Evolutionary conservation across 1,140 invertebrate species (phyloP).

Genomic region (Penaeus japonicus): DNA sequence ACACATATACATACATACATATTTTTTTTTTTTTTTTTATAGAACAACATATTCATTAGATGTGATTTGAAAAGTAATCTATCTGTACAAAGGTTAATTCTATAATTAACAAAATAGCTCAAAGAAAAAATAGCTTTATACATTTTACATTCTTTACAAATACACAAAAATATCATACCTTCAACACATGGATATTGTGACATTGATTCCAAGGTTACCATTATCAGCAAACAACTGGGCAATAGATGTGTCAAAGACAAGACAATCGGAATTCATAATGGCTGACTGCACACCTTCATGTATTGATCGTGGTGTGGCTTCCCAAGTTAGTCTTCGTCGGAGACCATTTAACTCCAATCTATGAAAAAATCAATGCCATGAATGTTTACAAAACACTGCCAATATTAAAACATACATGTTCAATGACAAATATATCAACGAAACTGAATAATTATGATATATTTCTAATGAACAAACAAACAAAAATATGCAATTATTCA

Average conservation of each 20-base stretch:
- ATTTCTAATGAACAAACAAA: background rate
- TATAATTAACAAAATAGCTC: background rate
- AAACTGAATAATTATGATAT: too few species aligned
- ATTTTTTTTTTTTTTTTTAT: too few species aligned
- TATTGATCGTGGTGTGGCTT: conserved; percentile 97
- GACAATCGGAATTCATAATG: conserved; percentile 98
- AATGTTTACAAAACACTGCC: background rate
- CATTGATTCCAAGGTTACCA: conserved; percentile 99
- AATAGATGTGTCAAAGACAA: conserved; percentile 98
- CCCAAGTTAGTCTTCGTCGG: conserved; percentile 93
- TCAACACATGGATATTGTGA: conserved; percentile 88
- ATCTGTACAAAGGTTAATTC: background rate
- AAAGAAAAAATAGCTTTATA: background rate
- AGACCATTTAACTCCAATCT: conserved; percentile 96
- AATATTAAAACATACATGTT: too few species aligned
- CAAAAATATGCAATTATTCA: background rate
- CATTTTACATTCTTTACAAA: background rate
- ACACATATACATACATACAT: too few species aligned
- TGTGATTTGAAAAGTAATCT: too few species aligned
- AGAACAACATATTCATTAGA: too few species aligned
- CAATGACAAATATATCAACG: too few species aligned
- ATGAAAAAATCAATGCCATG: background rate
- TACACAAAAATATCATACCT: conserved; percentile 17
- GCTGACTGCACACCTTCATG: conserved; percentile 98
- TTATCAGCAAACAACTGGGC: conserved; percentile 99